Conservation (phyloP, 1,140 invertebrate species). For the Scaptodrosophila lebanonensis region DNA sequence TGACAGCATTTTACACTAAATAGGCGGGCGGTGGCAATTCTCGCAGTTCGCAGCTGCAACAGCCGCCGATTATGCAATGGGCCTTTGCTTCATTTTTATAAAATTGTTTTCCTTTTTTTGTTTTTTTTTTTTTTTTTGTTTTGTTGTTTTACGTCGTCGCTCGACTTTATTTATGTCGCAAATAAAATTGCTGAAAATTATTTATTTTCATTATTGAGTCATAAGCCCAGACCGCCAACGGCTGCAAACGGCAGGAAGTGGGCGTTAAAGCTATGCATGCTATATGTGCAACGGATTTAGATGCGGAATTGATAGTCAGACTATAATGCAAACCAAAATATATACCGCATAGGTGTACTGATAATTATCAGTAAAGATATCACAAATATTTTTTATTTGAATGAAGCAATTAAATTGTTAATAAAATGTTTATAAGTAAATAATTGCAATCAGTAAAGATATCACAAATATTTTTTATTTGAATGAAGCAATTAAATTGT, state of each 20-base stretch:
- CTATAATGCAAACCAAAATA: too few relatives aligned
- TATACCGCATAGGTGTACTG: too few relatives aligned
- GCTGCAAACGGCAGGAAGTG: constrained; percentile 33
- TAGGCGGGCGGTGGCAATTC: background rate
- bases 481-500: too few relatives aligned
- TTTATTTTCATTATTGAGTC: constrained; percentile 67
- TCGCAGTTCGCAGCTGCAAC: constrained; percentile 45
- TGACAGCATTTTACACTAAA: constrained; percentile 27
- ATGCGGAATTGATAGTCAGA: constrained; percentile 1
- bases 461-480: too few relatives aligned
- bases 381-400: too few relatives aligned
- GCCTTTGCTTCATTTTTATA: constrained; percentile 7
- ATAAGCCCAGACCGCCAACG: constrained; percentile 17
- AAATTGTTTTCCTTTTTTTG: too few relatives aligned
- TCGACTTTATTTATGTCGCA: constrained; percentile 60
- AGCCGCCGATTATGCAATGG: constrained; percentile 51
- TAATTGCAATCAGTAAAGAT: too few relatives aligned
- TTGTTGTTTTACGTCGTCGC: constrained; percentile 19
- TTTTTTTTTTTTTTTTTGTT: too few relatives aligned
- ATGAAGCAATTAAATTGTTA: too few relatives aligned
- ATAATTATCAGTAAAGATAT: too few relatives aligned
- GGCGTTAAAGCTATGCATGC: constrained; percentile 16
- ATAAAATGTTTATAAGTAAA: too few relatives aligned
- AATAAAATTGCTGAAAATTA: constrained; percentile 62
- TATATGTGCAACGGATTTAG: background rate